These are phyloP conservation scores for Cladorhizidae sp. DNA, from an alignment of 37 sponge, comb jelly and placozoan genomes.

Conservation along the genomic window DNA sequence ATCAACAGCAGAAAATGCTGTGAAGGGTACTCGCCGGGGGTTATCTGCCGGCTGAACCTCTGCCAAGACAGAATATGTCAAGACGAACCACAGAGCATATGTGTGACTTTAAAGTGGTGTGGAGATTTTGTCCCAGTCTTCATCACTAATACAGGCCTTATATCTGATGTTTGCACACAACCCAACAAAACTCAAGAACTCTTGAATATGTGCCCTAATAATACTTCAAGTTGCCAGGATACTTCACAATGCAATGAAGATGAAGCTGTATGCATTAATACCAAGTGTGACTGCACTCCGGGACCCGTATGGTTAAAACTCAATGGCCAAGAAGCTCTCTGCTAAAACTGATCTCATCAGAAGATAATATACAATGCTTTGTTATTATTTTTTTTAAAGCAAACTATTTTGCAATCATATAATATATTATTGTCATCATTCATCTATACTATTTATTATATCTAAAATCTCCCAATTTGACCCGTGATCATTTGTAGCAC, in stretches of 20 bases:
- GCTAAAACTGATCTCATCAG: background rate
- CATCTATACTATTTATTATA: too few species aligned
- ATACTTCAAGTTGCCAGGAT: background rate
- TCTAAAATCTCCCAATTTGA: too few species aligned
- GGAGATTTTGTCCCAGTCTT: background rate
- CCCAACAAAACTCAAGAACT: background rate
- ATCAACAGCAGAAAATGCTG: background rate
- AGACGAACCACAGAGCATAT: background rate
- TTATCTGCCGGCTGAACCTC: background rate
- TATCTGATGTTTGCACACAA: conserved; percentile 3
- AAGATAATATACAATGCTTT: too few species aligned
- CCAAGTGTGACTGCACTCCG: conserved; percentile 1
- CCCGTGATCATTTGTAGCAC: too few species aligned
- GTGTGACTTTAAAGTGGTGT: background rate
- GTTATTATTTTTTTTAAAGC: too few species aligned
- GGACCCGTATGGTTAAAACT: background rate
- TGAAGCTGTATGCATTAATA: background rate
- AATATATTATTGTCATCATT: too few species aligned
- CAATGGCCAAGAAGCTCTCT: background rate
- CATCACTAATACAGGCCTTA: background rate
- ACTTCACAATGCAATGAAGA: background rate
- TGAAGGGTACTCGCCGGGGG: background rate
- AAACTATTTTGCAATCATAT: too few species aligned
- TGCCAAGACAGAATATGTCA: background rate
- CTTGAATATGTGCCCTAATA: background rate